Percentiles rank a stretch among this genome's conserved stretches.
Evolutionary conservation across 2,113 vertebrate genomes (phyloP).

Genomic region (Drymodes brunneopygia): DNA sequence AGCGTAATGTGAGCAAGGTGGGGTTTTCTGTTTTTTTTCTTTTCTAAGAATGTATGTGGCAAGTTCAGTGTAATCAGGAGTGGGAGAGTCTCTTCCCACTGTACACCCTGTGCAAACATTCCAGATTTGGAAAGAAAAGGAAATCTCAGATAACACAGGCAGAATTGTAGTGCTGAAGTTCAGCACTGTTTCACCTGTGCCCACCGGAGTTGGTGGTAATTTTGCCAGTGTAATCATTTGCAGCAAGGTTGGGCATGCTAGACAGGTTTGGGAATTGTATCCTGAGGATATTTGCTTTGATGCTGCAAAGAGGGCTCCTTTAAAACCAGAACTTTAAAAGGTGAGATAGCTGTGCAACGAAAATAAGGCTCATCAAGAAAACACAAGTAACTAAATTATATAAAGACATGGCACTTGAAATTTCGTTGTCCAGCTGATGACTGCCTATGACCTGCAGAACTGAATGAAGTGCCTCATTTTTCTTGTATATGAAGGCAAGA

Average conservation of each 20-base stretch:
- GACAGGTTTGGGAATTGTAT: neutral
- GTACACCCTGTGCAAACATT: neutral
- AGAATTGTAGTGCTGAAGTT: neutral
- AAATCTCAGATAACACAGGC: neutral
- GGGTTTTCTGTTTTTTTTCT: too few species aligned
- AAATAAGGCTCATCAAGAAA: neutral
- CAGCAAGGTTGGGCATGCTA: neutral
- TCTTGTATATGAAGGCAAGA: neutral
- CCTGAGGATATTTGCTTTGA: neutral
- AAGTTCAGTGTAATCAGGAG: neutral
- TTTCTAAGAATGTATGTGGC: neutral
- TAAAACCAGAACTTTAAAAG: neutral
- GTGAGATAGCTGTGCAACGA: neutral
- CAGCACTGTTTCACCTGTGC: neutral
- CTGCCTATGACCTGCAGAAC: neutral
- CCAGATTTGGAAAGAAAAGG: neutral
- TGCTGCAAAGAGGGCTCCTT: neutral
- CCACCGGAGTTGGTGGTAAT: rapidly evolving
- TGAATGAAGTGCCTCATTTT: neutral
- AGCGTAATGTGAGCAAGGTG: neutral
- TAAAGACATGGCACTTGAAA: neutral
- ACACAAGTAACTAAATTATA: neutral
- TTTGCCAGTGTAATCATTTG: neutral
- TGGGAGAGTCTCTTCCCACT: neutral
- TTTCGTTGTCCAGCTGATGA: neutral